Conservation (phyloP, 2,888 invertebrate species). For the Leptinotarsa haldemani region DNA sequence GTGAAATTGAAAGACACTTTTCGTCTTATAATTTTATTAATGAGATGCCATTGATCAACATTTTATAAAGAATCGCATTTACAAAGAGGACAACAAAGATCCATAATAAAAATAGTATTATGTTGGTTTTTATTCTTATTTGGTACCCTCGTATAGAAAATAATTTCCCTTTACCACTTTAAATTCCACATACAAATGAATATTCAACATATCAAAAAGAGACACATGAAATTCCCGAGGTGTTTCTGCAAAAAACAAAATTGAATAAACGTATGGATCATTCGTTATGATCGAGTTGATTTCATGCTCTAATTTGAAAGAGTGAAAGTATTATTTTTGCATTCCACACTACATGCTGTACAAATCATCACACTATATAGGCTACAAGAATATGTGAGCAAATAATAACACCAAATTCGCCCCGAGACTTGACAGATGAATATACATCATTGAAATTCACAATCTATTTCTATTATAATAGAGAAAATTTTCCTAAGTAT, state of each 20-base stretch:
- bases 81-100: conserved; percentile 57
- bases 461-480: conserved; percentile 32
- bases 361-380: conserved; percentile 2
- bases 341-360: conserved; percentile 15
- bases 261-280: background rate
- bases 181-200: conserved; percentile 6
- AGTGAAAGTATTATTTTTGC: background rate
- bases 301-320: background rate
- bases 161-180: conserved; percentile 19
- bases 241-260: background rate
- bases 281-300: too few species aligned
- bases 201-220: conserved; percentile 17
- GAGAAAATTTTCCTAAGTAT: conserved; percentile 21
- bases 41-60: conserved; percentile 38
- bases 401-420: conserved; percentile 31
- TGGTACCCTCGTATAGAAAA: conserved; percentile 58
- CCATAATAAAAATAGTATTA: conserved; percentile 61
- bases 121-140: conserved; percentile 41
- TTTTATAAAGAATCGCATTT: conserved; percentile 56
- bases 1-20: background rate
- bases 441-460: conserved; percentile 23
- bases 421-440: conserved; percentile 22
- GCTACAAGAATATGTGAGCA: conserved; percentile 2
- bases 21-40: conserved; percentile 30
- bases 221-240: background rate